These are phyloP conservation scores for Gymnothorax javanicus DNA, from an alignment of 2,797 vertebrate genomes.

Conservation along the genomic window DNA sequence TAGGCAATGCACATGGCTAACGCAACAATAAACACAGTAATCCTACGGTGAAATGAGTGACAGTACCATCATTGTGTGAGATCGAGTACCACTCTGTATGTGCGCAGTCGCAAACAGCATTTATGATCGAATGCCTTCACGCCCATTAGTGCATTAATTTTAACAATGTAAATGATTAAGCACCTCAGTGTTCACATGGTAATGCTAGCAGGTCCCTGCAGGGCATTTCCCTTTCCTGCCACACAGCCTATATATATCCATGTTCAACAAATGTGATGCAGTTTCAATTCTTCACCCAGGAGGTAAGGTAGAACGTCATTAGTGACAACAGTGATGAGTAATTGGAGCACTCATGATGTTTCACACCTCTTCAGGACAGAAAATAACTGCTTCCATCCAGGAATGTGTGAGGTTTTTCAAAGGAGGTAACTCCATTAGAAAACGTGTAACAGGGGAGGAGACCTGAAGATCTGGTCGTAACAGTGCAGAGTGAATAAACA, in stretches of 20 bases:
- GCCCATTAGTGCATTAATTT: background rate
- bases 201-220: background rate
- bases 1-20: background rate
- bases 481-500: background rate
- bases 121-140: background rate
- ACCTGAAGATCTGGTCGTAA: background rate
- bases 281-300: background rate
- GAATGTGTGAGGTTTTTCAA: background rate
- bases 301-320: background rate
- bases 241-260: background rate
- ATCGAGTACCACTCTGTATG: background rate
- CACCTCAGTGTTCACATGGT: background rate
- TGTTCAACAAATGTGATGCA: background rate
- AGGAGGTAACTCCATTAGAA: background rate
- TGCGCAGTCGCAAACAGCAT: background rate
- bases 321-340: background rate
- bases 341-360: background rate
- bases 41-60: background rate
- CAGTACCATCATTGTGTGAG: background rate
- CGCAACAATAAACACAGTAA: constrained; percentile 9
- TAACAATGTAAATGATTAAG: background rate
- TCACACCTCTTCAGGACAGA: background rate
- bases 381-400: background rate
- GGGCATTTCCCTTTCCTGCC: background rate
- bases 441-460: background rate